Evolutionary conservation across 1,140 invertebrate genomes (phyloP).

Genomic region (Cephus cinctus): DNA sequence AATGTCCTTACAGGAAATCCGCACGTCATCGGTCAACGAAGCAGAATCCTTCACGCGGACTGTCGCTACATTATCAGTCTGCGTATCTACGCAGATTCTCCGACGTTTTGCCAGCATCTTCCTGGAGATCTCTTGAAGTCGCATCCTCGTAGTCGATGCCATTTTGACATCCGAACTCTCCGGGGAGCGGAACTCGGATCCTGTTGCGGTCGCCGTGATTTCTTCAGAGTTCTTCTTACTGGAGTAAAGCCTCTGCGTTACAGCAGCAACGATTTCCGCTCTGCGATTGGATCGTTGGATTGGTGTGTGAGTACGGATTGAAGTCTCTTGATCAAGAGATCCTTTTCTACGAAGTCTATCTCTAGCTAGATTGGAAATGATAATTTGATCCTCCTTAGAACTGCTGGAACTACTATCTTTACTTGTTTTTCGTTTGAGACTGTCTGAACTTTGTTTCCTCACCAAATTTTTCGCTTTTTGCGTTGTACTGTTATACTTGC

Average conservation of each 20-base stretch:
- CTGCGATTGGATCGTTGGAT: constrained; percentile 46
- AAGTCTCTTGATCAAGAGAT: constrained; percentile 29
- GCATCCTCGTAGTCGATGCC: constrained; percentile 38
- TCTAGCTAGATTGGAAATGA: constrained; percentile 20
- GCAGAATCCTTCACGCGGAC: constrained; percentile 60
- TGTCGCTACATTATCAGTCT: constrained; percentile 57
- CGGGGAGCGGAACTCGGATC: constrained; percentile 36
- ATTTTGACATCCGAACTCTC: constrained; percentile 34
- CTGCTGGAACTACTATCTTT: constrained; percentile 43
- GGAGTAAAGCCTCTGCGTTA: constrained; percentile 67
- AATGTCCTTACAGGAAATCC: constrained; percentile 28
- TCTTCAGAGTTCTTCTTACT: constrained; percentile 62
- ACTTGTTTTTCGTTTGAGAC: constrained; percentile 36
- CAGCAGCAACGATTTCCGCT: constrained; percentile 68
- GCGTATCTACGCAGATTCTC: constrained; percentile 61
- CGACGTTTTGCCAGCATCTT: constrained; percentile 56
- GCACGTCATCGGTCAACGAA: constrained; percentile 40
- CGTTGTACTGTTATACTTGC: constrained; percentile 10
- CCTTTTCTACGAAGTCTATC: constrained; percentile 27
- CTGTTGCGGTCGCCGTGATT: constrained; percentile 34
- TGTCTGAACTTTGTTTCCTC: constrained; percentile 33
- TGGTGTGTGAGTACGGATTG: constrained; percentile 20
- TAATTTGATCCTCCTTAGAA: constrained; percentile 38
- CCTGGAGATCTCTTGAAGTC: constrained; percentile 47
- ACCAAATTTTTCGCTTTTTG: constrained; percentile 8